These are phyloP conservation scores for Oceanites oceanicus DNA, from an alignment of 2,113 vertebrate genomes.

Conservation along the genomic window DNA sequence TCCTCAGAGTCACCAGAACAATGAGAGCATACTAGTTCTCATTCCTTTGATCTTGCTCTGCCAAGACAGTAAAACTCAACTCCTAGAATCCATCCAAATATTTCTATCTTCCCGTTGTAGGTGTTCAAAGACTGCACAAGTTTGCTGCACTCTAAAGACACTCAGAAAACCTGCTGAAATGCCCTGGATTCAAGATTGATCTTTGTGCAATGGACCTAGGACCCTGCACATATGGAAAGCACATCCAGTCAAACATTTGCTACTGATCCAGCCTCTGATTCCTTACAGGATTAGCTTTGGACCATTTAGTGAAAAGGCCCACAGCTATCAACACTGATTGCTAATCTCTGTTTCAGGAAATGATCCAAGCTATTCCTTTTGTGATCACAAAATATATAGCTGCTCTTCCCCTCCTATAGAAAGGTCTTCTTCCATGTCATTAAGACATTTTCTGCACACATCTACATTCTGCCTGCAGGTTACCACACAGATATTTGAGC, in stretches of 20 bases:
- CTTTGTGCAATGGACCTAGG: neutral
- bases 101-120: neutral
- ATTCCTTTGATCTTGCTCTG: neutral
- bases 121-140: neutral
- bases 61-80: neutral
- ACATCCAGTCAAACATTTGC: neutral
- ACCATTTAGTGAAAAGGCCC: neutral
- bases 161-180: neutral
- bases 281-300: neutral
- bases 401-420: neutral
- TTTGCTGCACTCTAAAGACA: neutral
- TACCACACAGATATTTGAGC: neutral
- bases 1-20: neutral
- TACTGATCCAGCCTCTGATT: neutral
- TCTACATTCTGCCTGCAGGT: neutral
- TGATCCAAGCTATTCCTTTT: neutral
- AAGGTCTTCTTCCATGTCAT: neutral
- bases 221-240: neutral
- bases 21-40: neutral
- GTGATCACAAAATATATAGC: neutral
- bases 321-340: neutral
- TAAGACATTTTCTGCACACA: neutral
- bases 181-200: neutral
- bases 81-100: neutral
- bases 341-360: neutral